Evolutionary conservation across 2,797 vertebrate genomes (phyloP), one percentile per base, ranked within the genome.

Genomic region (Danio kyathit): DNA sequence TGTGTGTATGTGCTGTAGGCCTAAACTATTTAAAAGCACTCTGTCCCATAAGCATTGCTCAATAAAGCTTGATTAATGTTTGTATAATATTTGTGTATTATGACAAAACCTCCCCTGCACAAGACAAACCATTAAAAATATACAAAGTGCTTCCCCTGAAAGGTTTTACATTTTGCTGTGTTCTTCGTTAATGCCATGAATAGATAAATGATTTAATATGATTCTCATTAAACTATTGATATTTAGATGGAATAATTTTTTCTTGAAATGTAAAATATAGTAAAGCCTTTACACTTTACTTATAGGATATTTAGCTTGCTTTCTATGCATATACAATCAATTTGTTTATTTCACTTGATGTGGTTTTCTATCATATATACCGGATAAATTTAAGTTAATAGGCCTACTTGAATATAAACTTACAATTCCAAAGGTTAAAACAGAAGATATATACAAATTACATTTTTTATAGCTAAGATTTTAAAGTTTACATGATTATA

Each of bases 31-130:
- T 79, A 46, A 44, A 70, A 60, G 93, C 94, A 94, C 95, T 95
- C 93, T 92, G 90, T 92, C 92, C 92, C 92, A 91, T 93, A 93
- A 95, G 92, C 93, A 90, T 91, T 94, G 95, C 96, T 97, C 95
- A 96, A 96, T 96, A 90, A 94, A 97, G 59, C 59, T 57, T 66
- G n/a, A 65, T 61, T 63, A 46, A 63, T 76, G 44, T 21, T 81
- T 83, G 59, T 46, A n/a, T n/a, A 49, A 51, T 74, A 41, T 74
- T 14, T 5, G 7, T 80, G 16, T 29, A 49, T 48, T 17, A 57
- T 48, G 16, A 43, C 4, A 46, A 48, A 82, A 51, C 69, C 65
- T 60, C 59, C 48, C 64, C 5, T 57, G 48, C 21, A 69, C 44
- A 40, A 66, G 4, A 56, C 13, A 56, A 52, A 56, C 40, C 60